Conservation (phyloP, 2,113 vertebrate genomes). For the Tragelaphus scriptus region DNA sequence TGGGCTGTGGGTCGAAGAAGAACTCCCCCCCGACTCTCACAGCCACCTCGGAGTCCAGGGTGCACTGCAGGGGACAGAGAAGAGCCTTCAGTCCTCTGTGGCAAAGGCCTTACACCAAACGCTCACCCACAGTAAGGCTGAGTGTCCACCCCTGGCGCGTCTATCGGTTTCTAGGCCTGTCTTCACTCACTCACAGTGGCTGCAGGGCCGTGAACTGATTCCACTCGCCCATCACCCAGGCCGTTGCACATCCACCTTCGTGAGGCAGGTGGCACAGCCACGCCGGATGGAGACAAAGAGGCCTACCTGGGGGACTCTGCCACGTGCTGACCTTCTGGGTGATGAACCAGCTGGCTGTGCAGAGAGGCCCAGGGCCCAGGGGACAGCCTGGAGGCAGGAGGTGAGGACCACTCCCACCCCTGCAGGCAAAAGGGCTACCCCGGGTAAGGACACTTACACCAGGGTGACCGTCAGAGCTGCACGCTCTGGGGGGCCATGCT, state of each 20-base stretch:
- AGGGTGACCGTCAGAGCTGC: neutral
- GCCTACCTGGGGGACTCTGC: neutral
- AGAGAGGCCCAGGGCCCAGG: neutral
- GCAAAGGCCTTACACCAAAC: neutral
- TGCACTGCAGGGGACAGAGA: conserved; percentile 82
- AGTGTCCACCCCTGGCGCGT: fast-evolving
- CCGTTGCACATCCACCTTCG: neutral
- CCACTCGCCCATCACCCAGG: neutral
- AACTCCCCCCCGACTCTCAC: conserved; percentile 94
- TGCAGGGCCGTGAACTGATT: neutral
- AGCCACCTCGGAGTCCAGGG: conserved; percentile 86
- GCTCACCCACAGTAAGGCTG: neutral
- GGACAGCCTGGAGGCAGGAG: neutral
- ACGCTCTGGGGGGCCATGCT: neutral
- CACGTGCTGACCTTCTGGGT: neutral
- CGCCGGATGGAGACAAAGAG: neutral
- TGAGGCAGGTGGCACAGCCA: neutral
- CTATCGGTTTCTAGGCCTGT: neutral
- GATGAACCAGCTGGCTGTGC: neutral
- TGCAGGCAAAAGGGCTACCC: neutral
- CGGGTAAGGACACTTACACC: neutral
- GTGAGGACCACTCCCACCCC: neutral
- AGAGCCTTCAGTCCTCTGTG: neutral
- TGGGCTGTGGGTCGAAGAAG: conserved; percentile 91
- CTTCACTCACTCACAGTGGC: neutral